Evolutionary conservation across 2,113 vertebrate genomes (phyloP), one percentile per base, ranked within the genome.

Genomic region (Megaleporinus macrocephalus): DNA sequence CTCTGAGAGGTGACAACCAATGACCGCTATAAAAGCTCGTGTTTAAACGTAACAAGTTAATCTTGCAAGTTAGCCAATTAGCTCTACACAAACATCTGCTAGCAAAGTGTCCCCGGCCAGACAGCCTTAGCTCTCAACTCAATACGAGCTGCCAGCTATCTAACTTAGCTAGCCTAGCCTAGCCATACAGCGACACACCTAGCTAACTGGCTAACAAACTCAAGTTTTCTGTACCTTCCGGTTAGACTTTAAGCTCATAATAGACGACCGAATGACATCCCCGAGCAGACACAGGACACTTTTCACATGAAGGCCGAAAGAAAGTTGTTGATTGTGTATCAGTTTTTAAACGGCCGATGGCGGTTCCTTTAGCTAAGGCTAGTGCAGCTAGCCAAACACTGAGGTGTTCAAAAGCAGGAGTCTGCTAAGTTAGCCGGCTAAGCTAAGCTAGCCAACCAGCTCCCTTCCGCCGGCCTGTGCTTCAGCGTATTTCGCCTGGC

Each of bases 311-410:
- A n/a, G 33, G 11, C 47, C 20, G 51, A 6, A 24, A 53, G 14
- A 73, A 80, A 49, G 55, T 57, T 41, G 29, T 3, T 10, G n/a
- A 79, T 26, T 41, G n/a, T 83, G 27, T 49, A 70, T 22, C 41
- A 29, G 44, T n/a, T 71, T 61, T 44, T 55, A 47, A 68, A 70
- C 29, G 62, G 18, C 16, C 14, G 16, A 20, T 29, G 13, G 69
- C 44, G 13, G 59, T n/a, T 49, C 79, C 63, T 41, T 55, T 51
- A 71, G 78, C 36, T 79, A 80, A 76, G 16, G 61, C 74, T 47
- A 47, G 61, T 69, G 57, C 18, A 36, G 75, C 82, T 79, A 73
- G 71, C 68, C 76, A 57, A 79, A 66, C 27, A 73, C 22, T 36
- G 18, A 20, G n/a, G n/a, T 29, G 13, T 33, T 44, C 68, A 27